These are phyloP conservation scores for Itoplectis maculator DNA, from an alignment of 2,888 invertebrate species.

Conservation along the genomic window DNA sequence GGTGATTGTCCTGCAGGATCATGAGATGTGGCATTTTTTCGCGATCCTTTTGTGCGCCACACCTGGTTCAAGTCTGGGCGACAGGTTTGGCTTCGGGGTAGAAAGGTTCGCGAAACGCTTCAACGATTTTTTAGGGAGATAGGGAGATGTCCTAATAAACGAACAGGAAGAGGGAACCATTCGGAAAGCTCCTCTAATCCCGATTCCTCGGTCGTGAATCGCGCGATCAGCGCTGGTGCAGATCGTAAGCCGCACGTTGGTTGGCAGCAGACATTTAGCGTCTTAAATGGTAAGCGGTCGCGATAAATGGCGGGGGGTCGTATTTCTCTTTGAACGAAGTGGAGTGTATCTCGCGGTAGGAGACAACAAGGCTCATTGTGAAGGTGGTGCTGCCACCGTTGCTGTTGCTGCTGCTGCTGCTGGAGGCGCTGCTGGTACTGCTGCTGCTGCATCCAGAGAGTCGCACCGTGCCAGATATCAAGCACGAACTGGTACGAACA, in stretches of 20 bases:
- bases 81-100: not conserved
- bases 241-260: not conserved
- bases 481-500: slow-evolving; percentile 77
- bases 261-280: slow-evolving; percentile 58
- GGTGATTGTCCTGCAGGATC: slow-evolving; percentile 66
- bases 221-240: slow-evolving; percentile 3
- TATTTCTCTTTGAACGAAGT: slow-evolving; percentile 18
- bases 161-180: slow-evolving; percentile 26
- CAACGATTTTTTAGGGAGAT: not conserved
- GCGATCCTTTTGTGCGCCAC: slow-evolving; percentile 78
- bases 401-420: too few species aligned
- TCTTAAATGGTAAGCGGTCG: slow-evolving; percentile 62
- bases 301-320: slow-evolving; percentile 45
- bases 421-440: slow-evolving; percentile 19
- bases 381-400: slow-evolving; percentile 19
- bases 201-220: slow-evolving; percentile 10
- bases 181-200: slow-evolving; percentile 57
- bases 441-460: slow-evolving; percentile 33
- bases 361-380: slow-evolving; percentile 52
- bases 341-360: slow-evolving; percentile 11
- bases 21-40: slow-evolving; percentile 58
- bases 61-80: slow-evolving; percentile 72
- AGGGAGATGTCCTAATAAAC: slow-evolving; percentile 15
- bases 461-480: slow-evolving; percentile 66
- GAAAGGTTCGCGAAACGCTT: slow-evolving; percentile 14